Percentiles rank a stretch among this genome's conserved stretches.
Conservation (phyloP, 2,888 invertebrate genomes). For the Orthonychiurus folsomi region DNA sequence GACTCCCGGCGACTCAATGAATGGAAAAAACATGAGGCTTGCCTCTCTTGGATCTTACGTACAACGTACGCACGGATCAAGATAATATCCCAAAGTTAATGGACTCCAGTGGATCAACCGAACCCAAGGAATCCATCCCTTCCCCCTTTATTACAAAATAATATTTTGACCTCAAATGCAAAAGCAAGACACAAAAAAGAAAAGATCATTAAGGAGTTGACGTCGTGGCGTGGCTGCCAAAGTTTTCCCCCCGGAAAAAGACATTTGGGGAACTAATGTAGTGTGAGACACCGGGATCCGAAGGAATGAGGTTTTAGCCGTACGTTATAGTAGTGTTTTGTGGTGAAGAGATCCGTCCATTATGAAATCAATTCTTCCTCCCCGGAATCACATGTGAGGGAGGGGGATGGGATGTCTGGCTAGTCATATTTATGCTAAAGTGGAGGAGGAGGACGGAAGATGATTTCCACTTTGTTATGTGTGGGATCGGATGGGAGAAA, state of each 20-base stretch:
- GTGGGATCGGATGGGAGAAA: constrained; percentile 15
- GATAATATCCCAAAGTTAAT: background rate
- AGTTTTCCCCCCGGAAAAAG: constrained; percentile 19
- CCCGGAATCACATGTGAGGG: background rate
- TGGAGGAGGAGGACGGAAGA: background rate
- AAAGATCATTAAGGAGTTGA: constrained; percentile 27
- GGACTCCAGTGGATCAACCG: background rate
- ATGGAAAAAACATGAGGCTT: background rate
- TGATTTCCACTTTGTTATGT: constrained; percentile 3
- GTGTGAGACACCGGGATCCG: constrained; percentile 25
- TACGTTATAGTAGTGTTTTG: background rate
- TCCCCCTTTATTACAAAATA: background rate
- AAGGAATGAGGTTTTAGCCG: constrained; percentile 6
- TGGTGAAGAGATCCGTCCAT: background rate
- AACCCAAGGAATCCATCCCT: background rate
- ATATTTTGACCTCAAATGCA: background rate
- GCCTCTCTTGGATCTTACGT: background rate
- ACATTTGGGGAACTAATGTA: constrained; percentile 29
- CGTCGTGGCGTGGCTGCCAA: constrained; percentile 13
- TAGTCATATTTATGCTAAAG: too few species aligned
- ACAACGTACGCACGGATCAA: too few species aligned
- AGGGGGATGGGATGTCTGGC: background rate
- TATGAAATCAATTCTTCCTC: background rate
- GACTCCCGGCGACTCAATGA: background rate
- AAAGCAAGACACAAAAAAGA: background rate